Evolutionary conservation across 2,113 vertebrate genomes (phyloP).

Genomic region (Anhinga anhinga): DNA sequence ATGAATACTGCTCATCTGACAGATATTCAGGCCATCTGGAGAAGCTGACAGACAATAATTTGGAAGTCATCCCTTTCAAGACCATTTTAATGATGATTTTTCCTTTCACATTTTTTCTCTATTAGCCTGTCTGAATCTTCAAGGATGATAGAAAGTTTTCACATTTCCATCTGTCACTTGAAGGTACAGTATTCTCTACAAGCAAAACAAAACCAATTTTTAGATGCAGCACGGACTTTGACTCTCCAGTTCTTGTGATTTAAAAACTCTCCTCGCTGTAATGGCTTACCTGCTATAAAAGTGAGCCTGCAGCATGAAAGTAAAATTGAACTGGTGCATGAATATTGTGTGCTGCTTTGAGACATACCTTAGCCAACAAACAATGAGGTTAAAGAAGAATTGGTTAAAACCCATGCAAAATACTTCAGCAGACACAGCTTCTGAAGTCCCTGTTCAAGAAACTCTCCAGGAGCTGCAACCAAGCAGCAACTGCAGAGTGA

Average conservation of each 20-base stretch:
- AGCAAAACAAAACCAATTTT: conserved; percentile 37
- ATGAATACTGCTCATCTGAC: conserved; percentile 38
- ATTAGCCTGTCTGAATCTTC: conserved; percentile 53
- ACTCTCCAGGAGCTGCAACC: neutral
- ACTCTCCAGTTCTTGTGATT: neutral
- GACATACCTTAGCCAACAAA: neutral
- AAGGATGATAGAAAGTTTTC: conserved; percentile 61
- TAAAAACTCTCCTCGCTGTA: neutral
- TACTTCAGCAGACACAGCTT: neutral
- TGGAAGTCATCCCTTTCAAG: conserved; percentile 59
- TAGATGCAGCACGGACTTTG: neutral
- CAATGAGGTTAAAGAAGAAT: neutral
- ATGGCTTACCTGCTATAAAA: neutral
- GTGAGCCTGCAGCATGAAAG: neutral
- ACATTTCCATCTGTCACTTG: conserved; percentile 68
- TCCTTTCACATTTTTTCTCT: conserved; percentile 57
- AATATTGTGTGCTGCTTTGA: neutral
- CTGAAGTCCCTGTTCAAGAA: neutral
- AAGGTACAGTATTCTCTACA: conserved; percentile 20
- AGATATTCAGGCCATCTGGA: conserved; percentile 66
- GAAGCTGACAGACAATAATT: conserved; percentile 65
- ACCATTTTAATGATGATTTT: conserved; percentile 55
- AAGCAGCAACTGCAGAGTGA: neutral
- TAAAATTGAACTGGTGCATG: neutral
- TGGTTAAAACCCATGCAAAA: neutral